Conservation (phyloP, 2,797 vertebrate genomes). For the Dicrostonyx torquatus region DNA sequence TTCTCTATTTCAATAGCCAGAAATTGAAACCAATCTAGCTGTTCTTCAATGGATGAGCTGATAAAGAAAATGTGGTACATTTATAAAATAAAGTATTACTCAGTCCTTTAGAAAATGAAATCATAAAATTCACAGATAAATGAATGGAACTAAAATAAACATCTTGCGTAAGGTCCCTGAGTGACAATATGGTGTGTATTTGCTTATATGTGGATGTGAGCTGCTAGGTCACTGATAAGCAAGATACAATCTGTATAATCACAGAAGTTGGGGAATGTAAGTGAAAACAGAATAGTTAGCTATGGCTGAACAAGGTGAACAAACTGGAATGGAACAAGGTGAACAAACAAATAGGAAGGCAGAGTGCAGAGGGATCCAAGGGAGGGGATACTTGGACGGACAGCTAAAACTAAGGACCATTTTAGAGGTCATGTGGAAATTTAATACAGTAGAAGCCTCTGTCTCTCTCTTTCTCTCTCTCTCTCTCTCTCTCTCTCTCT, state of each 20-base stretch:
- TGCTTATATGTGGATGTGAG: background rate
- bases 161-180: background rate
- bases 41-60: background rate
- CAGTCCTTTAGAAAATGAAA: background rate
- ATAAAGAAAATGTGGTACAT: too few relatives aligned
- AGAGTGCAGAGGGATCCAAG: background rate
- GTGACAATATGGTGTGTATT: background rate
- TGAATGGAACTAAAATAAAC: background rate
- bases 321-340: background rate
- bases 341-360: background rate
- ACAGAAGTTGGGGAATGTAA: background rate
- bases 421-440: background rate
- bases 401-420: background rate
- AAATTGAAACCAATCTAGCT: background rate
- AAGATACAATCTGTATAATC: background rate
- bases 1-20: background rate
- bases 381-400: background rate
- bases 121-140: background rate
- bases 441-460: background rate
- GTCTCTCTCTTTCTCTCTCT: too few relatives aligned
- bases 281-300: background rate
- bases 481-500: too few relatives aligned
- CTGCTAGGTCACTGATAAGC: background rate
- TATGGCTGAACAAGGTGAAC: background rate
- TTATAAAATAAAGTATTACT: too few relatives aligned